Percentiles rank a stretch among this genome's conserved stretches.
These are phyloP conservation scores for Monopis laevigella DNA, from an alignment of 2,888 invertebrate genomes.

Conservation along the genomic window DNA sequence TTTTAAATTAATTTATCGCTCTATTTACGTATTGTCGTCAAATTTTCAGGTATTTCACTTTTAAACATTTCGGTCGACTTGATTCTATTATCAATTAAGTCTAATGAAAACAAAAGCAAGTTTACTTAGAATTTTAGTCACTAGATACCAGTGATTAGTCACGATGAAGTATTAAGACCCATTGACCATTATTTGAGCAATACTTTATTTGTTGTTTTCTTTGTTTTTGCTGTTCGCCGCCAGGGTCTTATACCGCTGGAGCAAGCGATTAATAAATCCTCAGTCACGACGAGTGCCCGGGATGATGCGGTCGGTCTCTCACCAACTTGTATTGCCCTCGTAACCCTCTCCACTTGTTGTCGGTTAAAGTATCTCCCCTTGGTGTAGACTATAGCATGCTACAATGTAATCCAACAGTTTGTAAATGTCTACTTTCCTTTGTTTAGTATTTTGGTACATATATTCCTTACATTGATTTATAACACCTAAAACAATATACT, in stretches of 20 bases:
- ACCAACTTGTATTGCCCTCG: conserved; percentile 33
- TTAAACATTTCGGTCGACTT: too few relatives aligned
- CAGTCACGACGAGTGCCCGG: conserved; percentile 45
- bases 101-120: conserved; percentile 42
- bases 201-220: conserved; percentile 31
- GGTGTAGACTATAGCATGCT: too few relatives aligned
- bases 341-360: conserved; percentile 38
- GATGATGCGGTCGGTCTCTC: conserved; percentile 61
- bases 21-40: too few relatives aligned
- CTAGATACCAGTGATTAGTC: conserved; percentile 36
- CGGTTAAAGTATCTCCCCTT: too few relatives aligned
- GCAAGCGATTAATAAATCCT: conserved; percentile 63
- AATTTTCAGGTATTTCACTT: too few relatives aligned
- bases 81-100: too few relatives aligned
- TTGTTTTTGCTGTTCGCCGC: conserved; percentile 49
- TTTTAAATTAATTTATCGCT: too few relatives aligned
- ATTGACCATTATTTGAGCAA: conserved; percentile 2
- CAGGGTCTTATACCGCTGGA: conserved; percentile 64
- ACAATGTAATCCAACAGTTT: too few relatives aligned
- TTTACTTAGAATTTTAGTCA: conserved; percentile 48
- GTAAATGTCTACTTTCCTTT: too few relatives aligned
- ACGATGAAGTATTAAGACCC: neutral
- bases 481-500: too few relatives aligned
- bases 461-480: too few relatives aligned
- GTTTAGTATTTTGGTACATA: too few relatives aligned